Percentiles rank a stretch among this genome's conserved stretches.
Evolutionary conservation across 2,888 invertebrate genomes (phyloP).

Genomic region (Chymomyza procnemis): DNA sequence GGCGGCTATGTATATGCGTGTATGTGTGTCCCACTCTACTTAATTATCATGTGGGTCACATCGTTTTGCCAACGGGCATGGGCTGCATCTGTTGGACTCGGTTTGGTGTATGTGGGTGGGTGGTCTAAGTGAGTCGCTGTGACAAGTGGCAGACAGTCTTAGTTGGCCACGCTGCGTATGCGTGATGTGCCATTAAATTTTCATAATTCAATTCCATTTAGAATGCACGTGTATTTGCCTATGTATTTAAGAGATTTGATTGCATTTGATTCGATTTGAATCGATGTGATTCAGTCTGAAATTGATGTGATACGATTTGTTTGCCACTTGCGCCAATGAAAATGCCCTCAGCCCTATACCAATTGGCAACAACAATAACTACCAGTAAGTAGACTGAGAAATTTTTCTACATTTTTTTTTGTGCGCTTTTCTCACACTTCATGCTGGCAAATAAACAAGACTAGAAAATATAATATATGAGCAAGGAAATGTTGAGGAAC

Average conservation of each 20-base stretch:
- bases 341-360: background rate
- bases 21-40: background rate
- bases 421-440: constrained; percentile 13
- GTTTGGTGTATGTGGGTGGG: too few relatives aligned
- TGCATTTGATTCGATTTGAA: background rate
- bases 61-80: background rate
- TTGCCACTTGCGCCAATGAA: background rate
- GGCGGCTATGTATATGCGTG: too few relatives aligned
- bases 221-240: background rate
- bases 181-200: background rate
- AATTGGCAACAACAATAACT: background rate
- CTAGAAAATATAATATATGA: background rate
- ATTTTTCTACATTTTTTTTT: background rate
- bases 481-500: background rate
- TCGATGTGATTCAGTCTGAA: background rate
- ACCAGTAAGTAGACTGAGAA: background rate
- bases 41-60: background rate
- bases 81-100: background rate
- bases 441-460: constrained; percentile 1
- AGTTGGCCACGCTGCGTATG: background rate
- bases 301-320: background rate
- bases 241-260: background rate
- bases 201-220: background rate
- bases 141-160: background rate
- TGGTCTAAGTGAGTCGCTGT: background rate